Percentiles rank a stretch among this genome's conserved stretches.
Conservation (phyloP, 2,888 invertebrate genomes). For the Diarsia rubi region DNA sequence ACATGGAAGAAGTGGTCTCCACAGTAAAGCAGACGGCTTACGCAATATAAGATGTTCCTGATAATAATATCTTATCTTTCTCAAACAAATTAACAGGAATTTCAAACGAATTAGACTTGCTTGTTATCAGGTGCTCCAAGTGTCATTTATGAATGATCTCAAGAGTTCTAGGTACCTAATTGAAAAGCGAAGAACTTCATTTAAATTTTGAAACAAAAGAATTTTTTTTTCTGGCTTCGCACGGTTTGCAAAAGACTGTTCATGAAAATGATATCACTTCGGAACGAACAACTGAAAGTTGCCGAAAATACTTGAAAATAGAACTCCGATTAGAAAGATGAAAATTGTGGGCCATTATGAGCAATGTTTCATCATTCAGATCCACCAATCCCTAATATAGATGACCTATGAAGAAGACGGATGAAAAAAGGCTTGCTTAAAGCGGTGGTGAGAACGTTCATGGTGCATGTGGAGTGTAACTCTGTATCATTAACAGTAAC, state of each 20-base stretch:
- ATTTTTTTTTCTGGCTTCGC: no score
- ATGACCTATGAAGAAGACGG: no score
- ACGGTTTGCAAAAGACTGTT: not conserved
- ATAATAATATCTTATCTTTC: constrained; percentile 40
- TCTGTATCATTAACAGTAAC: no score
- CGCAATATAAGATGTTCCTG: constrained; percentile 19
- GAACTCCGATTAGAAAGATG: not conserved
- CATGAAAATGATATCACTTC: not conserved
- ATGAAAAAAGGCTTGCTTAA: no score
- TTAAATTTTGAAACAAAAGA: no score
- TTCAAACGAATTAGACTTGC: constrained; percentile 20
- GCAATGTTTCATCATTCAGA: not conserved
- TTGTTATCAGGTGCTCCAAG: constrained; percentile 21
- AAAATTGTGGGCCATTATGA: not conserved
- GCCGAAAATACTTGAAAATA: not conserved
- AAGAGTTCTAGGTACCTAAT: constrained; percentile 16
- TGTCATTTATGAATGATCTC: constrained; percentile 39
- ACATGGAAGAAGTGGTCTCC: not conserved
- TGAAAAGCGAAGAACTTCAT: not conserved
- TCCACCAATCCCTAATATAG: not conserved
- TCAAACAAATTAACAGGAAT: constrained; percentile 35
- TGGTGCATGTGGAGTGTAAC: no score
- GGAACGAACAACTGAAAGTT: not conserved
- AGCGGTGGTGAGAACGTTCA: no score
- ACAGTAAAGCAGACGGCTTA: not conserved